Conservation (phyloP, 2,113 vertebrate species). For the Ailuropoda melanoleuca region DNA sequence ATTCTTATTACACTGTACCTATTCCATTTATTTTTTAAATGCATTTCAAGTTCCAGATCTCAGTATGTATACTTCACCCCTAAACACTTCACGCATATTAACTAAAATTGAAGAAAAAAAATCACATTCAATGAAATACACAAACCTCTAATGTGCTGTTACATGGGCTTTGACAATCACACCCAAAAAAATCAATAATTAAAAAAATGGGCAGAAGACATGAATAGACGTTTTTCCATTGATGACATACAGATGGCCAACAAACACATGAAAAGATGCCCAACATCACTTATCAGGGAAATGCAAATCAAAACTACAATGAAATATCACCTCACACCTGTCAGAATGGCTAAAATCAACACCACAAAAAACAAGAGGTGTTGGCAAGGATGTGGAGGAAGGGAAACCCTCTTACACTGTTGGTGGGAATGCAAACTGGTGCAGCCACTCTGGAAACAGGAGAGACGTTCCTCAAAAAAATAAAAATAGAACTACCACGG, state of each 20-base stretch:
- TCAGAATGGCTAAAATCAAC: not conserved
- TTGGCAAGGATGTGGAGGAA: not conserved
- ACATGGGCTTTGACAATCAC: not conserved
- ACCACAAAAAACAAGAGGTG: not conserved
- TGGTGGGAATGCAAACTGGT: not conserved
- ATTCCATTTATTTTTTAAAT: not conserved
- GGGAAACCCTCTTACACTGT: not conserved
- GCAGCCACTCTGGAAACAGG: not conserved
- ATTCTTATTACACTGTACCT: not conserved
- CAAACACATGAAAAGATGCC: not conserved
- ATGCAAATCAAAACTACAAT: not conserved
- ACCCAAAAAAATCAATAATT: not conserved
- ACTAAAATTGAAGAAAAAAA: not conserved
- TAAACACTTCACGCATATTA: not conserved
- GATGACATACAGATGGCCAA: not conserved
- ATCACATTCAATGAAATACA: constrained; percentile 10
- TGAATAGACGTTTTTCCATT: not conserved
- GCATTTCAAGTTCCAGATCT: constrained; percentile 17
- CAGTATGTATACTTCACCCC: not conserved
- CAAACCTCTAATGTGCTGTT: not conserved
- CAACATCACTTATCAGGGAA: not conserved
- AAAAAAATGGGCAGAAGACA: not conserved
- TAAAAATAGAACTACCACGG: not conserved
- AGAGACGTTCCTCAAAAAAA: not conserved
- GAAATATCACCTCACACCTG: not conserved